Evolutionary conservation across 2,888 invertebrate genomes (phyloP), one percentile per base, ranked within the genome.

Genomic region (Nemapogon koenigi): DNA sequence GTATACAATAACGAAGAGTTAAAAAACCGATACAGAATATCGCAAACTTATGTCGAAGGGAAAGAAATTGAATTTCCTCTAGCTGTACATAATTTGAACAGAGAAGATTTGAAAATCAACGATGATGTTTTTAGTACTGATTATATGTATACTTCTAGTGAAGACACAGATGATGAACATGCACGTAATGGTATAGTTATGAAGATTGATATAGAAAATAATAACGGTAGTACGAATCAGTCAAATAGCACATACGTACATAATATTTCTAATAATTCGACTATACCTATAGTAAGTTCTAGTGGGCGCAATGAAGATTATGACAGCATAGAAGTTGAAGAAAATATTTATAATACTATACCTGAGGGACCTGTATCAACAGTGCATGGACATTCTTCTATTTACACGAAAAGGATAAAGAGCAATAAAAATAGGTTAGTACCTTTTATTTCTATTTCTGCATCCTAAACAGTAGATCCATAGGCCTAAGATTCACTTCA

Each of bases 1-100:
- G 76, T 78, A 0, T 78, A 78, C 42, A 53, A 57, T 0, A 78
- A 78, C 35, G 76, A 76, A 46, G 75, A 78, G 44, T 43, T 73
- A 0, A 75, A 71, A 41, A 73, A 71, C 44, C 70, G 76, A 1
- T 72, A 61, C 40, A 54, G 76, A 37, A 75, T 76, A 41, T 75
- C 72, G 0, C 76, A 76, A 50, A 70, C 67, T 0, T 73, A 73
- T 27, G 73, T 76, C 0, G 78, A 78, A 59, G 76, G 76, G 0
- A 73, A 64, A 22, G 22, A 22, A 22, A 10, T 22, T 22, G 10
- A 22, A 22, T 22, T 22, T 7, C 22, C n/a, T n/a, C n/a, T n/a
- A n/a, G n/a, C n/a, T n/a, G n/a, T n/a, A n/a, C n/a, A n/a, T n/a
- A n/a, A n/a, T n/a, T n/a, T n/a, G n/a, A n/a, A n/a, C n/a, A n/a